phyloP scores from a whole-genome alignment of 2,888 invertebrate species.

The Chymomyza procnemis region DNA sequence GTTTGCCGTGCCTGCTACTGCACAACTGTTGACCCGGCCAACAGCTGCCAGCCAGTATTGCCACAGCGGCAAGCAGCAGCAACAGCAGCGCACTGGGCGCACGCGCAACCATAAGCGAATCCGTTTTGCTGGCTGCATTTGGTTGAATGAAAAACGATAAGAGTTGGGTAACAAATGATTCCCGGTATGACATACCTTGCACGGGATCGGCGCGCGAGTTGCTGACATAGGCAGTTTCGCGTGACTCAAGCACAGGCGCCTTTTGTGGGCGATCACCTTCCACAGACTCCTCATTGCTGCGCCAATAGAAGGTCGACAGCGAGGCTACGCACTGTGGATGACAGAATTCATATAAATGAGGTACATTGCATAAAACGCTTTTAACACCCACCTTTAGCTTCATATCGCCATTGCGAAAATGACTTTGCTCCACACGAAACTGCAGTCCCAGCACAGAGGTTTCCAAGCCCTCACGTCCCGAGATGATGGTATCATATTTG shows the following conservation, averaged over 20 bases:
- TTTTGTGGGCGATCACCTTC: constrained; percentile 84
- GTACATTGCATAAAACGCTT: neutral
- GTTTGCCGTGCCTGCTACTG: constrained; percentile 31
- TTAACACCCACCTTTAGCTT: constrained; percentile 81
- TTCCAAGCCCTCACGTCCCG: constrained; percentile 83
- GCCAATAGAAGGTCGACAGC: constrained; percentile 85
- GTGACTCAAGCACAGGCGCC: constrained; percentile 84
- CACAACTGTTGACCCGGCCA: constrained; percentile 12
- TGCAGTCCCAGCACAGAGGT: constrained; percentile 84
- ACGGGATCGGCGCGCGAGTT: constrained; percentile 84
- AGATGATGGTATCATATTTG: constrained; percentile 80
- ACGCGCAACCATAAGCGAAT: constrained; percentile 63
- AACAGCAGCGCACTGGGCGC: constrained; percentile 66
- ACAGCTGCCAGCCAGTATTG: constrained; percentile 54
- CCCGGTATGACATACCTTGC: constrained; percentile 82
- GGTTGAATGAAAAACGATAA: constrained; percentile 78
- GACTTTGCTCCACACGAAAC: constrained; percentile 84
- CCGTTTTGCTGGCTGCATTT: constrained; percentile 78
- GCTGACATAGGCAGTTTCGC: constrained; percentile 81
- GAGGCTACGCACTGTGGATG: constrained; percentile 82
- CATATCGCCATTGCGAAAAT: constrained; percentile 86
- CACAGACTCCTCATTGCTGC: constrained; percentile 87
- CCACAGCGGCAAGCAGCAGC: constrained; percentile 57
- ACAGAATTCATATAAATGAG: neutral
- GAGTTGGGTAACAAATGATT: constrained; percentile 78